phyloP scores from a whole-genome alignment of 2,888 invertebrate genomes.

The Griposia aprilina region DNA sequence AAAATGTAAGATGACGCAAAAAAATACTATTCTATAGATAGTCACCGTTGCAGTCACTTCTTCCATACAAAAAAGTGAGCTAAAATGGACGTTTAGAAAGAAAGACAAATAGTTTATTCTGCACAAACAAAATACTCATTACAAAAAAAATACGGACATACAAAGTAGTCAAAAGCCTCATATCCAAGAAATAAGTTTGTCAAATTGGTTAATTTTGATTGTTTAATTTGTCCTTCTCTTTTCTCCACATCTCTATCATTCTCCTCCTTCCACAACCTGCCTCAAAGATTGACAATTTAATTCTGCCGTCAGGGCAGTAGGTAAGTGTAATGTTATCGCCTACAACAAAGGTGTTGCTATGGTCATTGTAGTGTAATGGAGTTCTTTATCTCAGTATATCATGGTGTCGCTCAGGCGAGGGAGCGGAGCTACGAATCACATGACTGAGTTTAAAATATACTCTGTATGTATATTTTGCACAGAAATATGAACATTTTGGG shows the following conservation, averaged over 20 bases:
- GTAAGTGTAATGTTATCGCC: conserved; percentile 35
- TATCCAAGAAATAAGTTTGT: too few relatives aligned
- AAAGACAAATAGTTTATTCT: too few relatives aligned
- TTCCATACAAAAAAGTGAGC: too few relatives aligned
- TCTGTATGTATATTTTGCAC: background rate
- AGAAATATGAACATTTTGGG: too few relatives aligned
- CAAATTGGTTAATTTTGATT: too few relatives aligned
- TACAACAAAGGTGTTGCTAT: conserved; percentile 71
- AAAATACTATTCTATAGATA: background rate
- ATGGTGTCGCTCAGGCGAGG: conserved; percentile 69
- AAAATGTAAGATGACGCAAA: too few relatives aligned
- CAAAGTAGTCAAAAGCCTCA: too few relatives aligned
- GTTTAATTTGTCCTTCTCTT: too few relatives aligned
- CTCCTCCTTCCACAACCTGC: background rate
- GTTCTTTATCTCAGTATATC: conserved; percentile 80
- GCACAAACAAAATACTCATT: too few relatives aligned
- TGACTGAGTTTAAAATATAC: conserved; percentile 9
- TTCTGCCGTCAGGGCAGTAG: conserved; percentile 21
- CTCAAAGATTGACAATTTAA: conserved; percentile 17
- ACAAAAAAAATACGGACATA: too few relatives aligned
- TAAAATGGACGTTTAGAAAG: too few relatives aligned
- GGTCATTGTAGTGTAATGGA: conserved; percentile 78
- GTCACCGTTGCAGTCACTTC: too few relatives aligned
- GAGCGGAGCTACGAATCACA: conserved; percentile 56
- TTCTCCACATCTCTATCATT: background rate